A percentile compares a stretch with the other conserved stretches of the same genome.
These are phyloP conservation scores for Pycnomerus fuliginosus DNA, from an alignment of 2,888 invertebrate genomes.

Conservation along the genomic window DNA sequence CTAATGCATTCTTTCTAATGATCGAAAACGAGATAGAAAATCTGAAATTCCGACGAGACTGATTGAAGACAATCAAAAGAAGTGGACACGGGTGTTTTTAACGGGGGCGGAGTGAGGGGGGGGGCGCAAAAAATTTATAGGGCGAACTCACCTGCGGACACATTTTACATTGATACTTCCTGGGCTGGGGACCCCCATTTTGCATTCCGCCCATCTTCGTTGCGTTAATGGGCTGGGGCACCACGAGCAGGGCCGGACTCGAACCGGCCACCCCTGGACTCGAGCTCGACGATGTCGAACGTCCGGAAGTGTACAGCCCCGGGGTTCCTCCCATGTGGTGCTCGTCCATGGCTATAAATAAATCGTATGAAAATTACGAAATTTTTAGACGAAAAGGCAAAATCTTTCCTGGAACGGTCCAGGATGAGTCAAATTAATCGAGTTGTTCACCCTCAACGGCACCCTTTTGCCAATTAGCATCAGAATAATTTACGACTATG, in stretches of 20 bases:
- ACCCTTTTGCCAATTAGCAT: too few relatives aligned
- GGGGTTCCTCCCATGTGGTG: constrained; percentile 48
- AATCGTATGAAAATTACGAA: too few relatives aligned
- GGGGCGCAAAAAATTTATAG: background rate
- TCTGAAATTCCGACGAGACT: too few relatives aligned
- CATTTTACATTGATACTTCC: constrained; percentile 97
- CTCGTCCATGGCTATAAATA: constrained; percentile 50
- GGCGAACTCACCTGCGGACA: constrained; percentile 83
- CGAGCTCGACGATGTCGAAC: constrained; percentile 56
- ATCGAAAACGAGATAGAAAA: too few relatives aligned
- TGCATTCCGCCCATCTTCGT: constrained; percentile 58
- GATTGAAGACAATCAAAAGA: background rate
- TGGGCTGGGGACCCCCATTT: constrained; percentile 48
- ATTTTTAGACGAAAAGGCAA: too few relatives aligned
- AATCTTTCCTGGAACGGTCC: too few relatives aligned
- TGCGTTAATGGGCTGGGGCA: constrained; percentile 83
- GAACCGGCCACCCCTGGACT: constrained; percentile 54
- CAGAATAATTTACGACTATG: too few relatives aligned
- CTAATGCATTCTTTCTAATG: too few relatives aligned
- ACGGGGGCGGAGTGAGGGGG: background rate
- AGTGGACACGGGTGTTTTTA: background rate
- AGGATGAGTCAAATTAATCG: too few relatives aligned
- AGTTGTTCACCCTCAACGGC: too few relatives aligned
- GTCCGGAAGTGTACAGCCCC: constrained; percentile 55
- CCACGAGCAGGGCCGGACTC: constrained; percentile 74